phyloP scores from a whole-genome alignment of 2,888 invertebrate genomes.

The Apamea anceps region DNA sequence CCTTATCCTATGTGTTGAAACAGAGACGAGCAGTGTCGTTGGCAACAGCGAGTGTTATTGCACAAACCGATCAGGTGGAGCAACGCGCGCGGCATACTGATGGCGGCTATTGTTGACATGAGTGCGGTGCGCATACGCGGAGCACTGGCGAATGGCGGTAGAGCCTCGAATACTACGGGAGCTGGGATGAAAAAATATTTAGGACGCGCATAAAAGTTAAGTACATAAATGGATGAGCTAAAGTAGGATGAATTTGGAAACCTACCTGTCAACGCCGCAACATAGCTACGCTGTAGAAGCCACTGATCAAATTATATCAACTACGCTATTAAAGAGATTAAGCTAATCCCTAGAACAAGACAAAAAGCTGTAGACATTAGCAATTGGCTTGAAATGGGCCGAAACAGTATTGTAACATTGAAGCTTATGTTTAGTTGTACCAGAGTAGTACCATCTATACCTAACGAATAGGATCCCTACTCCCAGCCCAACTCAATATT shows the following conservation, averaged over 20 bases:
- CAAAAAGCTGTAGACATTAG: not conserved
- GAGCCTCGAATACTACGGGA: constrained; percentile 35
- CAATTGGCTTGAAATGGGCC: not conserved
- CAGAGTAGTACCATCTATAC: not conserved
- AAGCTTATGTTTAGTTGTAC: not conserved
- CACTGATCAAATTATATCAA: not conserved
- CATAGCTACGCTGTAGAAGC: not conserved
- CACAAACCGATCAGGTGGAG: constrained; percentile 67
- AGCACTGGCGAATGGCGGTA: constrained; percentile 34
- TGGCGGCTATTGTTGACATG: constrained; percentile 58
- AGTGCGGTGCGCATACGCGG: constrained; percentile 57
- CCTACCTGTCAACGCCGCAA: not conserved
- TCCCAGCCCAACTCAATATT: constrained; percentile 63
- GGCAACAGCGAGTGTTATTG: constrained; percentile 56
- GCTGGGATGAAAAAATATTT: constrained; percentile 18
- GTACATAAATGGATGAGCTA: not conserved
- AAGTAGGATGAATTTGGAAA: not conserved
- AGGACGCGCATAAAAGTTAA: not conserved
- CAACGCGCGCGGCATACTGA: constrained; percentile 46
- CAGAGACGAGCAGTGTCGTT: constrained; percentile 38
- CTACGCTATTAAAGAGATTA: not conserved
- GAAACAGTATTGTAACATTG: not conserved
- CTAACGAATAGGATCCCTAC: constrained; percentile 22
- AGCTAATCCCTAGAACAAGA: not conserved
- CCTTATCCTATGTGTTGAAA: constrained; percentile 15